Evolutionary conservation across 2,797 vertebrate genomes (phyloP).

Genomic region (Bradypodion pumilum): DNA sequence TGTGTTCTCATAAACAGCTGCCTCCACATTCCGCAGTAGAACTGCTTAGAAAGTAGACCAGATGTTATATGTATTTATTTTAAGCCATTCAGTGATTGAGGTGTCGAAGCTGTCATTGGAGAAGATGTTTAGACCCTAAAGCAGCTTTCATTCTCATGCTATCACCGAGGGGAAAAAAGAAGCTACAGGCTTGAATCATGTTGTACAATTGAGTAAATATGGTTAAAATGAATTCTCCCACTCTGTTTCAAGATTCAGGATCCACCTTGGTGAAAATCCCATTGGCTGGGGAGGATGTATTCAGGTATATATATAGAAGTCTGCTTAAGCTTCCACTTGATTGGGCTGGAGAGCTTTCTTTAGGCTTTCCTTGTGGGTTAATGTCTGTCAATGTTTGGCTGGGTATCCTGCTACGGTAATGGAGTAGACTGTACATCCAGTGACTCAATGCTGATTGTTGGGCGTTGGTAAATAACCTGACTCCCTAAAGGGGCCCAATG

Average conservation of each 20-base stretch:
- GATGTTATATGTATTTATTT: constrained; percentile 50
- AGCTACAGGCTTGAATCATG: neutral
- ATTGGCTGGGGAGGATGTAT: neutral
- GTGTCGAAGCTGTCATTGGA: neutral
- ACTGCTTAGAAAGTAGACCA: constrained; percentile 49
- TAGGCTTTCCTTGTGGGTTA: neutral
- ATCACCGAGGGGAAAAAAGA: constrained; percentile 6
- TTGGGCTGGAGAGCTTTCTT: neutral
- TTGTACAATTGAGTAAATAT: constrained; percentile 18
- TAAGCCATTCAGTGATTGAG: constrained; percentile 17
- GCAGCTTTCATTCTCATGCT: neutral
- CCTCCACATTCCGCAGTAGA: constrained; percentile 47
- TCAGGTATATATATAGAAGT: neutral
- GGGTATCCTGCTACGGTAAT: no score
- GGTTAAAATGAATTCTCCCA: no score
- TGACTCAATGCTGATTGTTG: no score
- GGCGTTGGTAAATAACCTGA: no score
- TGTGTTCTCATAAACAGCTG: constrained; percentile 49
- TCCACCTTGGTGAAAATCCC: neutral
- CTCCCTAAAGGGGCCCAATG: no score
- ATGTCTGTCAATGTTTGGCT: no score
- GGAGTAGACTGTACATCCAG: no score
- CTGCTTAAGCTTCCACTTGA: neutral
- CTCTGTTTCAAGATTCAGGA: no score
- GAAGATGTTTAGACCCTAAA: constrained; percentile 34